These are phyloP conservation scores for Petrolisthes cinctipes DNA, from an alignment of 2,888 invertebrate species.

Conservation along the genomic window DNA sequence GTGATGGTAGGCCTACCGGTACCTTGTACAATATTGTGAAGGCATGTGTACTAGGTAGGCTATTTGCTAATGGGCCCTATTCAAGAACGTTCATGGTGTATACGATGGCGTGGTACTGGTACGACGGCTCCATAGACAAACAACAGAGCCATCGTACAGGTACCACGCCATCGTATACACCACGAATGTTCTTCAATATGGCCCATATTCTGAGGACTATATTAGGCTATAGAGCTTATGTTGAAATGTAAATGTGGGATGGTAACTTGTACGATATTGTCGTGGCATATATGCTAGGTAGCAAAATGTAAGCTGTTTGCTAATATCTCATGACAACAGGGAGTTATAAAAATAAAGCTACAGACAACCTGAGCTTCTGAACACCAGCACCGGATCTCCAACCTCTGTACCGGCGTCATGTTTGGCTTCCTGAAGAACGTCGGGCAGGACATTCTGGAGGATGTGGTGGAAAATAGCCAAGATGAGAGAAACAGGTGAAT, in stretches of 20 bases:
- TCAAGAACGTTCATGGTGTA: no score
- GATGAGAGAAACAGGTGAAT: slow-evolving; percentile 54
- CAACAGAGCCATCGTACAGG: no score
- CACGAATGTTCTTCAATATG: no score
- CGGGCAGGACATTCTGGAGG: slow-evolving; percentile 57
- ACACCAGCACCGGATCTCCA: not conserved
- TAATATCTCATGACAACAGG: not conserved
- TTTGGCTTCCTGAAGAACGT: slow-evolving; percentile 64
- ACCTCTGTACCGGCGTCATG: slow-evolving; percentile 32
- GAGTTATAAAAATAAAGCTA: not conserved
- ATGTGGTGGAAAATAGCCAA: slow-evolving; percentile 31
- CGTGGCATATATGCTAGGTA: not conserved
- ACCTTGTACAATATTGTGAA: not conserved
- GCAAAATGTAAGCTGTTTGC: not conserved
- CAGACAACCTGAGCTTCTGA: not conserved
- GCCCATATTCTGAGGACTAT: no score
- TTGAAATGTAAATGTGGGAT: no score
- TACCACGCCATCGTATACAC: no score
- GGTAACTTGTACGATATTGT: no score
- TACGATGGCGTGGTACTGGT: no score
- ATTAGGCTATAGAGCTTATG: no score
- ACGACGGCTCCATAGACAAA: no score
- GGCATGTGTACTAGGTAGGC: no score
- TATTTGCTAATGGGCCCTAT: no score
- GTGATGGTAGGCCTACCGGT: slow-evolving; percentile 2